Evolutionary conservation across 2,888 invertebrate species (phyloP).

Genomic region (Chydorus sphaericus): DNA sequence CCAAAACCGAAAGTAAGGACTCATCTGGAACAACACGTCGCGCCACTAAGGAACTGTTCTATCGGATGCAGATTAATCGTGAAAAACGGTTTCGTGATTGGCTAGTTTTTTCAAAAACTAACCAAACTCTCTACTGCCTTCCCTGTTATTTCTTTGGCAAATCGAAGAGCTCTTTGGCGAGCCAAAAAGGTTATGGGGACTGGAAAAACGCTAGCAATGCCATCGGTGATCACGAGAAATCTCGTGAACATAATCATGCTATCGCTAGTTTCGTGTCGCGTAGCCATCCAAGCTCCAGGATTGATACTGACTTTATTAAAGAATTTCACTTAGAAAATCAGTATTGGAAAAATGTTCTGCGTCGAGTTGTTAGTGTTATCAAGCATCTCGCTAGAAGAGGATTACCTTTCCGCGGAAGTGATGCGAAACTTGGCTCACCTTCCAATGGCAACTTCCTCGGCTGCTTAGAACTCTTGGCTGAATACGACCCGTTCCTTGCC

Average conservation of each 20-base stretch:
- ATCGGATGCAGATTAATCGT: no score
- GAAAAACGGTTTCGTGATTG: no score
- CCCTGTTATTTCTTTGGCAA: neutral
- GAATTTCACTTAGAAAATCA: no score
- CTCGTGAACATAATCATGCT: neutral
- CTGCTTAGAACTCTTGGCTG: slow-evolving; percentile 22
- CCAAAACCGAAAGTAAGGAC: no score
- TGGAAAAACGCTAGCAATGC: neutral
- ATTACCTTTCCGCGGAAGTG: slow-evolving; percentile 22
- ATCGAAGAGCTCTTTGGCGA: neutral
- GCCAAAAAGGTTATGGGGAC: neutral
- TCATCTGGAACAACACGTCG: no score
- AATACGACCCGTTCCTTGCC: slow-evolving; percentile 24
- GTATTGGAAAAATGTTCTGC: slow-evolving; percentile 19
- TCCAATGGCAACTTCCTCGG: slow-evolving; percentile 24
- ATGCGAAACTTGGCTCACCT: slow-evolving; percentile 18
- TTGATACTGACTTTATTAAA: no score
- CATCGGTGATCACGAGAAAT: neutral
- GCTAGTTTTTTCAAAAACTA: neutral
- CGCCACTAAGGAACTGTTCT: no score
- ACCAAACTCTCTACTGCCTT: neutral
- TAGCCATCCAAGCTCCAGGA: no score
- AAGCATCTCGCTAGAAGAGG: slow-evolving; percentile 21
- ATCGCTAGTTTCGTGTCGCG: neutral
- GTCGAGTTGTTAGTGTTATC: slow-evolving; percentile 21